Conservation (phyloP, 1,140 invertebrate species). For the Zaprionus gabonicus region DNA sequence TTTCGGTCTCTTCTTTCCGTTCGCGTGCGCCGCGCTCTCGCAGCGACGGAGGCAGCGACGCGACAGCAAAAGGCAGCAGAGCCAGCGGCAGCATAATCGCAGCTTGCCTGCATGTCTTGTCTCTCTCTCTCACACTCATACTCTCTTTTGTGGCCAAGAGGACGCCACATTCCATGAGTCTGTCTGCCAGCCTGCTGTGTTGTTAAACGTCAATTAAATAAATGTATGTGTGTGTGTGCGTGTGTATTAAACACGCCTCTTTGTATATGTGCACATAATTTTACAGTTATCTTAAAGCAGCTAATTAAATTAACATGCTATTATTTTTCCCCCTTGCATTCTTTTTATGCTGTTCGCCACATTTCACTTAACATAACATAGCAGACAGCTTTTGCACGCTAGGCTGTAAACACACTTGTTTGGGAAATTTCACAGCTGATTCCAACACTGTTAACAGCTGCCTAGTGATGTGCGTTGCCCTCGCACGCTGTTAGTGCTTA, state of each 20-base stretch:
- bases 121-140: neutral
- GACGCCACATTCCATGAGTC: constrained; percentile 6
- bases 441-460: constrained; percentile 21
- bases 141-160: constrained; percentile 1
- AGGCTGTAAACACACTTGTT: constrained; percentile 29
- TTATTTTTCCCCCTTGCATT: constrained; percentile 21
- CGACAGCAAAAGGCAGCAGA: constrained; percentile 6
- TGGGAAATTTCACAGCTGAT: constrained; percentile 59
- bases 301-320: constrained; percentile 25
- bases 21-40: constrained; percentile 35
- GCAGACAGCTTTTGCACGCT: constrained; percentile 40
- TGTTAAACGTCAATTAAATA: constrained; percentile 6
- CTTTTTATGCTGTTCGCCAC: neutral
- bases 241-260: neutral
- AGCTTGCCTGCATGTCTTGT: constrained; percentile 29
- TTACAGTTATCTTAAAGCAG: constrained; percentile 16
- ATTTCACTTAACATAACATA: constrained; percentile 21
- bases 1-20: constrained; percentile 34
- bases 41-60: constrained; percentile 6
- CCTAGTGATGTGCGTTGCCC: constrained; percentile 38
- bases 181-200: constrained; percentile 2
- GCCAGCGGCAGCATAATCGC: constrained; percentile 34
- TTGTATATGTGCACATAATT: neutral
- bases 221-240: neutral
- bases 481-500: constrained; percentile 39